Evolutionary conservation across 2,888 invertebrate species (phyloP).

Genomic region (Chromoteleia sp.): DNA sequence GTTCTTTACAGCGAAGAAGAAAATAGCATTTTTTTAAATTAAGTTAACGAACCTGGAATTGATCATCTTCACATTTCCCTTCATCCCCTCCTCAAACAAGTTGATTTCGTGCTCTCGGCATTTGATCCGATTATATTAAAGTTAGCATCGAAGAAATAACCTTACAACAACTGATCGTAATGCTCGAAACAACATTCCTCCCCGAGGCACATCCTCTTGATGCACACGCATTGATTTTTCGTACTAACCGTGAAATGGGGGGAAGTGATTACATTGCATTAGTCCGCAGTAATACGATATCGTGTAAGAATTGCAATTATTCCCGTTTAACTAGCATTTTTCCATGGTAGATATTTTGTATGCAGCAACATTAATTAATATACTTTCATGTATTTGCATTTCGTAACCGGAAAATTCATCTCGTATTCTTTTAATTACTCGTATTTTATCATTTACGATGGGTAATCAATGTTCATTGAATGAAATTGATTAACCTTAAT

Average conservation of each 20-base stretch:
- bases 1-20: neutral
- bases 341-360: no score
- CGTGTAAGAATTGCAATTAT: slow-evolving; percentile 26
- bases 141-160: slow-evolving; percentile 46
- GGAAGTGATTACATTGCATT: slow-evolving; percentile 43
- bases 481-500: no score
- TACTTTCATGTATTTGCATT: no score
- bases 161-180: slow-evolving; percentile 43
- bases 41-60: slow-evolving; percentile 34
- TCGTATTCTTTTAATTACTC: no score
- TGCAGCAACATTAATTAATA: no score
- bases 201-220: slow-evolving; percentile 45
- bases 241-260: slow-evolving; percentile 32
- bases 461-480: no score
- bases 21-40: slow-evolving; percentile 15
- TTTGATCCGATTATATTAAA: slow-evolving; percentile 52
- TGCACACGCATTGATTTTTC: slow-evolving; percentile 50
- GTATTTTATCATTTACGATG: no score
- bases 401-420: no score
- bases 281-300: slow-evolving; percentile 36
- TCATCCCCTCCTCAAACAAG: slow-evolving; percentile 9
- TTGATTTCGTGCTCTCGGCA: slow-evolving; percentile 47
- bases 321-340: no score
- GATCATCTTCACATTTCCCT: slow-evolving; percentile 33
- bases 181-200: slow-evolving; percentile 25